Base-by-base conservation (phyloP, 2,113 vertebrate species). In the Chelonoidis abingdonii region DNA sequence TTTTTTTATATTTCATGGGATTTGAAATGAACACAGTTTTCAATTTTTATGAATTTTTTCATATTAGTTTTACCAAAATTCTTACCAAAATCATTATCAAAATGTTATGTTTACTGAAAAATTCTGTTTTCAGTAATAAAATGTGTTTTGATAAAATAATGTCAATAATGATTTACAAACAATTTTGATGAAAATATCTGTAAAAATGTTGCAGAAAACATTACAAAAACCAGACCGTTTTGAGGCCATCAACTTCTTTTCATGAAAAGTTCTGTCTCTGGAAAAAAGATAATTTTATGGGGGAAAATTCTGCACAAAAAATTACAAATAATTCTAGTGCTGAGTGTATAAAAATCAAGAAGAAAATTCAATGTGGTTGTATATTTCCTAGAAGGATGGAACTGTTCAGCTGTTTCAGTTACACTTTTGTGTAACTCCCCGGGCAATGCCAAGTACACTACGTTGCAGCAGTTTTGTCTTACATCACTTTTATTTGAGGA, bases 401-500 rank as follows among this genome's bases (percentile, higher is more conserved):
- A 89, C 16, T 2, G 25, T 72, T 82, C 62, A 92, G n/a, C 41
- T 80, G 19, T 8, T 93, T 93, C 57, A 22, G 8, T 56, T 87
- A 9, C 1, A 56, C 13, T 96, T 41, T 41, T 41, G 41, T 41
- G 41, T 41, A 41, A 41, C 41, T 41, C 41, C 41, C 41, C 4
- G 41, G 41, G 41, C 41, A 41, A 41, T 41, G 41, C 41, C 41
- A 41, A 41, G 41, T 41, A 41, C 41, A 41, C 41, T 41, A 41
- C 41, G 41, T 41, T 41, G 41, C 41, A 41, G 41, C 41, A 41
- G 41, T 87, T 76, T 54, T 75, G 54, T 69, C 50, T 96, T 90
- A 53, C 59, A 38, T 78, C 50, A 57, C 24, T 41, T 82, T 92
- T 93, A 87, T 86, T 94, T 90, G 88, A 35, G 82, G 54, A 90